phyloP scores from a whole-genome alignment of 2,797 vertebrate species.

The Chloroceryle amazona region DNA sequence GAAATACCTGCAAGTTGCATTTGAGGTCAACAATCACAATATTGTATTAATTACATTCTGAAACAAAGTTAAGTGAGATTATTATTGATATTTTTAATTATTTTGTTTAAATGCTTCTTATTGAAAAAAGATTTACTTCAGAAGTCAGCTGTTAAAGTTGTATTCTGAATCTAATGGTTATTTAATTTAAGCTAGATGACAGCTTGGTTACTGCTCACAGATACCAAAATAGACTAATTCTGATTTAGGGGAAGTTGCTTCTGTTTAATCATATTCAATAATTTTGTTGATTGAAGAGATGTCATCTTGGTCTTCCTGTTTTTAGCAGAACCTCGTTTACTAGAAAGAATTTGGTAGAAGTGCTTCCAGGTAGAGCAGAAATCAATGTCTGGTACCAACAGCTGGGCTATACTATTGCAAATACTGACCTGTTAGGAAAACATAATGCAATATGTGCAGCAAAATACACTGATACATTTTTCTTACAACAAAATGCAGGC shows the following conservation, averaged over 20 bases:
- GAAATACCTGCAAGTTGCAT: not conserved
- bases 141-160: not conserved
- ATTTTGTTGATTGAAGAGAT: not conserved
- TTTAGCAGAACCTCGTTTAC: not conserved
- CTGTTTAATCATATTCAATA: not conserved
- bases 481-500: not conserved
- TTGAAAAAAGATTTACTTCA: not conserved
- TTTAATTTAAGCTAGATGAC: not conserved
- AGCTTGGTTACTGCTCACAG: not conserved
- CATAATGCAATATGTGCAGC: not conserved
- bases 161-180: not conserved
- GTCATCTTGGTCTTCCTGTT: not conserved
- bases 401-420: not conserved
- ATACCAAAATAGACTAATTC: not conserved
- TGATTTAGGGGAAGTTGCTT: not conserved
- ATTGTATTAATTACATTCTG: not conserved
- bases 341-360: not conserved
- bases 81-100: not conserved
- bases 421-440: conserved; percentile 1
- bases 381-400: not conserved
- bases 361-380: not conserved
- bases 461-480: not conserved
- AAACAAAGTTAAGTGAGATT: not conserved
- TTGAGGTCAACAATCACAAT: not conserved
- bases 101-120: not conserved